Percentiles rank a stretch among this genome's conserved stretches.
Conservation (phyloP, 2,888 invertebrate genomes). For the Alitta virens region DNA sequence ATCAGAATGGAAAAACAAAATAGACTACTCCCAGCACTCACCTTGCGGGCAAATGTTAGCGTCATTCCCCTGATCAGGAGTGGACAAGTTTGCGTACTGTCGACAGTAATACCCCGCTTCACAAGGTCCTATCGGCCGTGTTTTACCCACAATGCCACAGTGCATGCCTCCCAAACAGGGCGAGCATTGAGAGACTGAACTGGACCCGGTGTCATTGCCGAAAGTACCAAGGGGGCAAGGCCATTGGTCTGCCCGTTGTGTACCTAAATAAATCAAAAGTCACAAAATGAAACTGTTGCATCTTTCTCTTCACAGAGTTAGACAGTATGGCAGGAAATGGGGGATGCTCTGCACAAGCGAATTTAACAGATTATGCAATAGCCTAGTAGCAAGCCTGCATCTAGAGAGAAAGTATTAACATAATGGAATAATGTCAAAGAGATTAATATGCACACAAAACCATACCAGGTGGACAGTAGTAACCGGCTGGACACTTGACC, state of each 20-base stretch:
- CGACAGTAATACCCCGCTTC: slow-evolving; percentile 48
- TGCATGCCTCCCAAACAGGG: slow-evolving; percentile 46
- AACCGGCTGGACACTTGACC: slow-evolving; percentile 46
- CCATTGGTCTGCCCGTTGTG: slow-evolving; percentile 31
- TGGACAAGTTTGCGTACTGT: slow-evolving; percentile 38
- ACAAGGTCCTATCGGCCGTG: slow-evolving; percentile 44
- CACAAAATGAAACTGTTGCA: not conserved
- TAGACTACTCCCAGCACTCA: too few species aligned
- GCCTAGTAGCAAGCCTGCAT: too few species aligned
- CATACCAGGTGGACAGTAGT: slow-evolving; percentile 49
- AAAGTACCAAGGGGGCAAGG: slow-evolving; percentile 46
- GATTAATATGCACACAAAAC: too few species aligned
- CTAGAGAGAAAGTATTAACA: too few species aligned
- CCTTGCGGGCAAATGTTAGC: slow-evolving; percentile 53
- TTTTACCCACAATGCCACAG: slow-evolving; percentile 44
- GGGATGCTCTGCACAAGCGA: too few species aligned
- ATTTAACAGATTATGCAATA: too few species aligned
- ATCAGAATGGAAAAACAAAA: too few species aligned
- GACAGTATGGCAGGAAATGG: too few species aligned
- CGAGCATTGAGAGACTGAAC: slow-evolving; percentile 38
- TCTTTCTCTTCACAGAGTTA: not conserved
- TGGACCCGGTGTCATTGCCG: slow-evolving; percentile 41
- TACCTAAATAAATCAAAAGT: slow-evolving; percentile 16
- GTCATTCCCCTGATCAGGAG: slow-evolving; percentile 44
- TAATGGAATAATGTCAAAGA: too few species aligned